Conservation (phyloP, 2,797 vertebrate genomes). For the Sebastes itinus region DNA sequence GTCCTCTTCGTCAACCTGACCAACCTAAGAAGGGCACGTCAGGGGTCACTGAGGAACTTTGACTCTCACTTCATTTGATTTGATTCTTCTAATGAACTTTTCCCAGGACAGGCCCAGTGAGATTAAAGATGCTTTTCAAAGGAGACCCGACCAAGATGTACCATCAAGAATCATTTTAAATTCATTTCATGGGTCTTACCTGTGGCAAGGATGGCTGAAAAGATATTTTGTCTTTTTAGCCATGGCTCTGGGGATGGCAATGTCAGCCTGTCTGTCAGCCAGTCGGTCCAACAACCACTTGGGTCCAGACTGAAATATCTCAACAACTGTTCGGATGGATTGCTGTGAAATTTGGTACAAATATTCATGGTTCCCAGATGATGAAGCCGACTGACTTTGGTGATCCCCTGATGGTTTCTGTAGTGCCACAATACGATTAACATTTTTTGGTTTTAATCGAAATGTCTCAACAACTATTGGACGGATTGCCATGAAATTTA, state of each 20-base stretch:
- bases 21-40: slow-evolving; percentile 27
- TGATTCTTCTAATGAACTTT: slow-evolving; percentile 21
- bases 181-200: background rate
- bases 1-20: slow-evolving; percentile 35
- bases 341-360: background rate
- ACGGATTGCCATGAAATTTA: background rate
- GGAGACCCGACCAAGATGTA: background rate
- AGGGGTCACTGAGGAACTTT: slow-evolving; percentile 19
- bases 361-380: background rate
- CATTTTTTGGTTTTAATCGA: background rate
- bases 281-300: background rate
- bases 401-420: background rate
- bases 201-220: background rate
- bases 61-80: slow-evolving; percentile 27
- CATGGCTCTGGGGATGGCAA: background rate
- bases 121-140: background rate
- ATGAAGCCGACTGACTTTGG: background rate
- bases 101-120: too few species aligned
- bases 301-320: background rate
- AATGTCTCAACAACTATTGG: background rate
- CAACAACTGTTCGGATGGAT: background rate
- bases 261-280: background rate
- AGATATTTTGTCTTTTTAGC: background rate
- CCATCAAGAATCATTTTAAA: background rate
- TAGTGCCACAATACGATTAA: background rate